Percentiles rank a stretch among this genome's conserved stretches.
Conservation (phyloP, 2,888 invertebrate species). For the Drosophila quinaria region DNA sequence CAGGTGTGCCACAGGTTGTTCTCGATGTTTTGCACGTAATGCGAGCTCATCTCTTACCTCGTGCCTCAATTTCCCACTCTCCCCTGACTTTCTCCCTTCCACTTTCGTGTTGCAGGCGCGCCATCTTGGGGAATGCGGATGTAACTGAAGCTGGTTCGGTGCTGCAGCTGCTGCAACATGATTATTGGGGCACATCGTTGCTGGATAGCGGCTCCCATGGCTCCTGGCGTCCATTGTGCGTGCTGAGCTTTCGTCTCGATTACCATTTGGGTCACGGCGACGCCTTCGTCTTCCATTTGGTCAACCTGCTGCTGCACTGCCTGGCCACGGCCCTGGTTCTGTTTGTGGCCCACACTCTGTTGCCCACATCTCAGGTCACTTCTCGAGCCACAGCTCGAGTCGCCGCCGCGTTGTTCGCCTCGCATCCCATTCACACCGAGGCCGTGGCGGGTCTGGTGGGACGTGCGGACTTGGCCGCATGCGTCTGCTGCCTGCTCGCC, state of each 20-base stretch:
- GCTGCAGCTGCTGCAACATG: slow-evolving; percentile 89
- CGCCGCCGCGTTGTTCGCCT: slow-evolving; percentile 4
- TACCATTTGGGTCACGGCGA: slow-evolving; percentile 89
- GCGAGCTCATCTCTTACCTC: slow-evolving; percentile 51
- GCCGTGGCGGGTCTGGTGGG: slow-evolving; percentile 99
- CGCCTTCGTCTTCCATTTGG: slow-evolving; percentile 92
- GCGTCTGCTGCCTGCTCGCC: slow-evolving; percentile 95
- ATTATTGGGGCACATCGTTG: slow-evolving; percentile 99
- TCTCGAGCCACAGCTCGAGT: slow-evolving; percentile 32
- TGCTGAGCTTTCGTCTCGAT: slow-evolving; percentile 94
- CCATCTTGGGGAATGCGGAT: slow-evolving; percentile 97
- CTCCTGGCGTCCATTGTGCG: slow-evolving; percentile 96
- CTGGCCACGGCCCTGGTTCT: slow-evolving; percentile 86
- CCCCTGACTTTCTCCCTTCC: slow-evolving; percentile 62
- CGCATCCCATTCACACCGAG: slow-evolving; percentile 86
- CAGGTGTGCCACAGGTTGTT: slow-evolving; percentile 80
- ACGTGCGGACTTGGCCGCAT: slow-evolving; percentile 96
- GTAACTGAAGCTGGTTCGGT: slow-evolving; percentile 91
- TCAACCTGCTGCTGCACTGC: slow-evolving; percentile 94
- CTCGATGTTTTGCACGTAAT: slow-evolving; percentile 43
- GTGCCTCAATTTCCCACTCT: slow-evolving; percentile 11
- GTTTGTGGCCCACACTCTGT: slow-evolving; percentile 8
- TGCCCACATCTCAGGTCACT: slow-evolving; percentile 85
- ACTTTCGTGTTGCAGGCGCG: slow-evolving; percentile 89
- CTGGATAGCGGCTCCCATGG: slow-evolving; percentile 97